phyloP scores from a whole-genome alignment of 2,797 vertebrate genomes.

The Xiphophorus birchmanni region DNA sequence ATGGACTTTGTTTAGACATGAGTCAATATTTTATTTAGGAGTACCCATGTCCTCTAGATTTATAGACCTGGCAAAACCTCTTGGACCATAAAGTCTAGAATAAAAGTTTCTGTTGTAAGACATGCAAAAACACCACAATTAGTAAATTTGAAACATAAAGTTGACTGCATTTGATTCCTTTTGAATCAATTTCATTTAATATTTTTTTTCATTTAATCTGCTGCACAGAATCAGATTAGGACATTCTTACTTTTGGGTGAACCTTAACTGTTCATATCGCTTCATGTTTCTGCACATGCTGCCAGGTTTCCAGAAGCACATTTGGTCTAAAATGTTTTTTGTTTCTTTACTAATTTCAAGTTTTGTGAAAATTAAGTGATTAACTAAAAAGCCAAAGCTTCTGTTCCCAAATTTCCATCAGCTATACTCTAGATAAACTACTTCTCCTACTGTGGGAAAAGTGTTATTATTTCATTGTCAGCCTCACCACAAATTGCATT shows the following conservation, averaged over 20 bases:
- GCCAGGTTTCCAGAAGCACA: slow-evolving; percentile 22
- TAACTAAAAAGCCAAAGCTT: slow-evolving; percentile 3
- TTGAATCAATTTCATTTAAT: background rate
- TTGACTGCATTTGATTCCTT: background rate
- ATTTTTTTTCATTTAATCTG: background rate
- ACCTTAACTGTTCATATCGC: background rate
- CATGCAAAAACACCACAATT: background rate
- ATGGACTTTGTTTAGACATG: background rate
- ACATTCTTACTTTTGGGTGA: background rate
- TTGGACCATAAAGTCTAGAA: background rate
- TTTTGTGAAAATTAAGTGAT: background rate
- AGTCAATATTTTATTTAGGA: background rate
- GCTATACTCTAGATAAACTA: slow-evolving; percentile 2
- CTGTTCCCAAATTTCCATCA: slow-evolving; percentile 9
- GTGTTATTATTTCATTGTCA: slow-evolving; percentile 12
- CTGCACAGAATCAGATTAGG: background rate
- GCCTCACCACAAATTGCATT: slow-evolving; percentile 33
- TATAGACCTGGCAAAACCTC: background rate
- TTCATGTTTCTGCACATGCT: slow-evolving; percentile 34
- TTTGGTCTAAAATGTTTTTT: slow-evolving; percentile 11
- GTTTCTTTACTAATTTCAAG: background rate
- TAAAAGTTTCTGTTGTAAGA: background rate
- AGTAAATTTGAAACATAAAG: background rate
- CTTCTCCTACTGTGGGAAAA: slow-evolving; percentile 17
- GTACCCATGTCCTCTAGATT: background rate